phyloP scores from a whole-genome alignment of 2,888 invertebrate species.

The Pyralis farinalis region DNA sequence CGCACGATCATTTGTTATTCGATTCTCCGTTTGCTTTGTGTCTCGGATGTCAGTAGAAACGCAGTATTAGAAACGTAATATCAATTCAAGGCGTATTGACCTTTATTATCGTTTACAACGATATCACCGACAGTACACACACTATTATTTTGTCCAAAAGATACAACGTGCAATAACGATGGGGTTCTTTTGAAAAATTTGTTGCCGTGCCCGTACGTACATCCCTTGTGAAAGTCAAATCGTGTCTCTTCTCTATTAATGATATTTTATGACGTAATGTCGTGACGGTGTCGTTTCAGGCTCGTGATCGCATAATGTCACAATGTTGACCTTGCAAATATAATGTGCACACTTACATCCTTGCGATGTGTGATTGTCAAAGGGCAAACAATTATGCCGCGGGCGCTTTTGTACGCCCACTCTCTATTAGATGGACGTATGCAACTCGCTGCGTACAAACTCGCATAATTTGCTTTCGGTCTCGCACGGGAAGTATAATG shows the following conservation, averaged over 20 bases:
- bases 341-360: slow-evolving; percentile 40
- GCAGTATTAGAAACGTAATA: slow-evolving; percentile 41
- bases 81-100: slow-evolving; percentile 32
- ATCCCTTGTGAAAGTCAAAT: slow-evolving; percentile 24
- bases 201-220: neutral
- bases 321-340: slow-evolving; percentile 44
- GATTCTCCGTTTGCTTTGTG: slow-evolving; percentile 49
- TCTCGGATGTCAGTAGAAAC: slow-evolving; percentile 52
- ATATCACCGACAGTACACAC: no score
- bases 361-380: slow-evolving; percentile 33
- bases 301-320: slow-evolving; percentile 34
- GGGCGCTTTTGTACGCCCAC: slow-evolving; percentile 50
- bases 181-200: no score
- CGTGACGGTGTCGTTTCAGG: slow-evolving; percentile 39
- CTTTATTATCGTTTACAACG: no score
- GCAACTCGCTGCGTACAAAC: neutral
- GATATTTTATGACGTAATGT: slow-evolving; percentile 35
- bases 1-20: slow-evolving; percentile 59
- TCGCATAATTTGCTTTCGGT: slow-evolving; percentile 14
- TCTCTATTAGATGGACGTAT: slow-evolving; percentile 9
- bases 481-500: slow-evolving; percentile 8
- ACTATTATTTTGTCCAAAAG: no score
- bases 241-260: slow-evolving; percentile 17
- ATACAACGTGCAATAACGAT: no score
- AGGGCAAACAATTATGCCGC: slow-evolving; percentile 48